Conservation (phyloP, 92 coral and sea anemone species). For the Zoanthus solanderi region DNA sequence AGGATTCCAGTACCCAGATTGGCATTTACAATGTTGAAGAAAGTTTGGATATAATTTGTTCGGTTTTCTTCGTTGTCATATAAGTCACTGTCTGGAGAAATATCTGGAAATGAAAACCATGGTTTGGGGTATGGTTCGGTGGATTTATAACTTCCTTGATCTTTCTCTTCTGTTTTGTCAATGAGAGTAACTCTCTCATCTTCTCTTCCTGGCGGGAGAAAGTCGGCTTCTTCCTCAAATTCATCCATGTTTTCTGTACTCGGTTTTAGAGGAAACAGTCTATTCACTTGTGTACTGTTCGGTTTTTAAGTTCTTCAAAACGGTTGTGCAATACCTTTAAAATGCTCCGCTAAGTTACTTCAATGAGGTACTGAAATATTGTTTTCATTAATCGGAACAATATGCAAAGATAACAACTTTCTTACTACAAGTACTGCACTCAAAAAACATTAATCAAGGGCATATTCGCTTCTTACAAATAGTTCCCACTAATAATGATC, state of each 20-base stretch:
- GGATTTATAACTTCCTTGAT: constrained; percentile 12
- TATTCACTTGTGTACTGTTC: background rate
- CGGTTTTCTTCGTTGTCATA: constrained; percentile 51
- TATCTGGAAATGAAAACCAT: constrained; percentile 64
- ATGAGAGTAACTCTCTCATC: constrained; percentile 25
- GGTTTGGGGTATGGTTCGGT: constrained; percentile 51
- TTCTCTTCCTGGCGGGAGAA: constrained; percentile 6
- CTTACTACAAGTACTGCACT: background rate
- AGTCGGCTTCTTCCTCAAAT: constrained; percentile 29
- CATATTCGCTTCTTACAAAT: background rate
- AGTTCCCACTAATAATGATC: background rate
- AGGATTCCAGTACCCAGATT: constrained; percentile 70
- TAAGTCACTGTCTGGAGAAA: constrained; percentile 40
- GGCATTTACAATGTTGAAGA: constrained; percentile 71
- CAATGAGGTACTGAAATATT: background rate
- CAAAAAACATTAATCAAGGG: background rate
- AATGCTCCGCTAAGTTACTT: background rate
- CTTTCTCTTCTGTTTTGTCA: constrained; percentile 23
- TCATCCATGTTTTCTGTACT: constrained; percentile 40
- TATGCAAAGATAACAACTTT: background rate
- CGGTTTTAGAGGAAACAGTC: background rate
- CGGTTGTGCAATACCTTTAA: background rate
- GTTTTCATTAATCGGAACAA: background rate
- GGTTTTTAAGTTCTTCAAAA: background rate
- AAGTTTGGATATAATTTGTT: constrained; percentile 58